Conservation (phyloP, 2,888 invertebrate genomes). For the Acrobasis repandana region DNA sequence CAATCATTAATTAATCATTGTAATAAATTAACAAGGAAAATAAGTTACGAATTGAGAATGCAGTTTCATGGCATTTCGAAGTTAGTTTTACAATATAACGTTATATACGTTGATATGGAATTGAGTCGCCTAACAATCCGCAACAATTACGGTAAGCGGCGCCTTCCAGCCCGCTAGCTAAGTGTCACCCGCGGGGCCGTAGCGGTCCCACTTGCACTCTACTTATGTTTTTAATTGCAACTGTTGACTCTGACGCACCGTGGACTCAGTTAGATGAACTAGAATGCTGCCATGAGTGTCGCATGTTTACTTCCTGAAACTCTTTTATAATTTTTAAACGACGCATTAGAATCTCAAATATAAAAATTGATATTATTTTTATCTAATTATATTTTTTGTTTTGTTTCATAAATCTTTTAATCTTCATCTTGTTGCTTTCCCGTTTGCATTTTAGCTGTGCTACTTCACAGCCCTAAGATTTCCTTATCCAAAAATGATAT, state of each 20-base stretch:
- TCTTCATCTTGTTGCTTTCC: too few species aligned
- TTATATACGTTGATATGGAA: constrained; percentile 1
- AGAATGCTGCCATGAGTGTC: constrained; percentile 27
- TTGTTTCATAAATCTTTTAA: too few species aligned
- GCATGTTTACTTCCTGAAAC: constrained; percentile 20
- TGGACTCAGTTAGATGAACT: constrained; percentile 27
- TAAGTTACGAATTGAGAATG: too few species aligned
- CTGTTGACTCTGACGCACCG: constrained; percentile 45
- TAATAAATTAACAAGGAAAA: too few species aligned
- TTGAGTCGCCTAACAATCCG: constrained; percentile 38
- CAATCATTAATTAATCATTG: too few species aligned
- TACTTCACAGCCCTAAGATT: too few species aligned
- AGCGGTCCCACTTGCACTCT: constrained; percentile 72
- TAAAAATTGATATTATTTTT: too few species aligned
- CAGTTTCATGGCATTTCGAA: too few species aligned
- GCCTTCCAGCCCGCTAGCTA: constrained; percentile 63
- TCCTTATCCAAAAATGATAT: too few species aligned
- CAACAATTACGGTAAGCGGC: constrained; percentile 53
- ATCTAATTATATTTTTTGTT: too few species aligned
- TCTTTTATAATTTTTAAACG: neutral
- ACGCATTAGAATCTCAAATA: too few species aligned
- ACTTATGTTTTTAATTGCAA: constrained; percentile 74
- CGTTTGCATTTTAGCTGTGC: too few species aligned
- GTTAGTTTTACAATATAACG: constrained; percentile 5
- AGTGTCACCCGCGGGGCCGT: constrained; percentile 62